phyloP scores from a whole-genome alignment of 2,888 invertebrate species.

The Rotaria magnacalcarata region DNA sequence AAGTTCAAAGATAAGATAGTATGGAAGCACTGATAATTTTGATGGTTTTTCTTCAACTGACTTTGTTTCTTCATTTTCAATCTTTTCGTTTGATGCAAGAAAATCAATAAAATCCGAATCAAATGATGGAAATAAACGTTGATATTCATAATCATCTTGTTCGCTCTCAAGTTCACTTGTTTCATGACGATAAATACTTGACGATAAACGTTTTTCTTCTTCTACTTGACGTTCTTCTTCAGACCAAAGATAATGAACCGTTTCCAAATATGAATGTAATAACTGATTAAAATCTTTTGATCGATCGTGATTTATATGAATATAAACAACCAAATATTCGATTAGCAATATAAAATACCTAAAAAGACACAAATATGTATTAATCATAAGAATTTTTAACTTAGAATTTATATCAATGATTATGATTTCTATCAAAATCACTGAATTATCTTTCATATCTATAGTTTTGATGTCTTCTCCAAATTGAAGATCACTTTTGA shows the following conservation, averaged over 20 bases:
- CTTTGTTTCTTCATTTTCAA: not conserved
- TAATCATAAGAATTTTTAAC: too few species aligned
- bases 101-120: not conserved
- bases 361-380: not conserved
- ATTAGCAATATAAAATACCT: not conserved
- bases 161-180: slow-evolving; percentile 11
- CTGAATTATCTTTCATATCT: too few species aligned
- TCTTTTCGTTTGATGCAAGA: not conserved
- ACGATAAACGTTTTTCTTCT: not conserved
- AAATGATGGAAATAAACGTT: slow-evolving; percentile 2
- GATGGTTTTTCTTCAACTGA: not conserved
- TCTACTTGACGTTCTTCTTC: not conserved
- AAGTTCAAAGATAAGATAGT: not conserved
- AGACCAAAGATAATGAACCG: not conserved
- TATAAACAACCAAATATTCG: not conserved
- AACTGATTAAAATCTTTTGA: not conserved
- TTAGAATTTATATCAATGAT: too few species aligned
- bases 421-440: too few species aligned
- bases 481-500: too few species aligned
- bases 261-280: not conserved
- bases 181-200: slow-evolving; percentile 21
- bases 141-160: not conserved
- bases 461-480: too few species aligned
- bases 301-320: not conserved
- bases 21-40: not conserved